These are phyloP conservation scores for Beris chalybata DNA, from an alignment of 2,888 invertebrate species.

Conservation along the genomic window DNA sequence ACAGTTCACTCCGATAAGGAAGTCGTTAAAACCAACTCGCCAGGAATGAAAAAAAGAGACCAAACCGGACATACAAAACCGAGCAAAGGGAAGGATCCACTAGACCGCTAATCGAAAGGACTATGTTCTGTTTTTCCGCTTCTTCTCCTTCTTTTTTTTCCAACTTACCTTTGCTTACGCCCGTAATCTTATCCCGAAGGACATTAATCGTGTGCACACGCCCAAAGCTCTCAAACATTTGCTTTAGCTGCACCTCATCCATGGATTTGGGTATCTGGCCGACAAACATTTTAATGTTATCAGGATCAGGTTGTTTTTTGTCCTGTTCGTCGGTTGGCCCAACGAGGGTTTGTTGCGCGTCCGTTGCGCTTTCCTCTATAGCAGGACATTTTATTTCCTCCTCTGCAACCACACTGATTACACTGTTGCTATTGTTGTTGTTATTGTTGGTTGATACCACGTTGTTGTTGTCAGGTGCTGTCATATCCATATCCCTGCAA, in stretches of 20 bases:
- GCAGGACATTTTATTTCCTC: not conserved
- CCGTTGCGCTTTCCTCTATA: too few relatives aligned
- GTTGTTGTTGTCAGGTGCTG: constrained; percentile 15
- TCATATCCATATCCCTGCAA: constrained; percentile 32
- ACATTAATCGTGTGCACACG: constrained; percentile 97
- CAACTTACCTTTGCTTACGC: constrained; percentile 91
- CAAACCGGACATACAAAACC: not conserved
- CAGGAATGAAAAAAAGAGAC: constrained; percentile 8
- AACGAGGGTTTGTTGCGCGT: not conserved
- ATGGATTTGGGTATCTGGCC: constrained; percentile 95
- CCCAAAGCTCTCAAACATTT: constrained; percentile 96
- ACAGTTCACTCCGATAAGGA: constrained; percentile 10
- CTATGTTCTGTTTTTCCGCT: not conserved
- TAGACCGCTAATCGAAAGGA: not conserved
- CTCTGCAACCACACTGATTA: constrained; percentile 5
- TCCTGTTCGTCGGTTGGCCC: constrained; percentile 42
- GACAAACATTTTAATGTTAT: constrained; percentile 99
- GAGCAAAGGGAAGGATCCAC: not conserved
- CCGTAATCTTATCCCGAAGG: constrained; percentile 94
- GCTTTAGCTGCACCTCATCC: constrained; percentile 92
- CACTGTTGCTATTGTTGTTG: constrained; percentile 15
- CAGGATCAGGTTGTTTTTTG: constrained; percentile 87
- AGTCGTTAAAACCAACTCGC: constrained; percentile 5
- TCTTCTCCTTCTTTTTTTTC: not conserved
- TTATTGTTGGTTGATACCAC: not conserved